Conservation (phyloP, 2,888 invertebrate genomes). For the Saturnia japonica region DNA sequence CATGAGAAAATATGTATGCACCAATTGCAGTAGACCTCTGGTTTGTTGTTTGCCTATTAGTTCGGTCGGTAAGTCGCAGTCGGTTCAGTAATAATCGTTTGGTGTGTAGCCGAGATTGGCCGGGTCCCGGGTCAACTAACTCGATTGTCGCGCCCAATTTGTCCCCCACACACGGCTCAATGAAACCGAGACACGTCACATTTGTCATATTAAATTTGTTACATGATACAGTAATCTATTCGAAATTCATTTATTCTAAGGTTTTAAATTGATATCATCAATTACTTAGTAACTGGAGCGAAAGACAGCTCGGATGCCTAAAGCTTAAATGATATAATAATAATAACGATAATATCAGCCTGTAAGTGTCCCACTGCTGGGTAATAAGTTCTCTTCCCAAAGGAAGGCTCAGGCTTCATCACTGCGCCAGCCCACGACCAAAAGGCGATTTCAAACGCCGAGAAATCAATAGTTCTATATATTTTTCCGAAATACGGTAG, state of each 20-base stretch:
- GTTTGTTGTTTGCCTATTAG: not conserved
- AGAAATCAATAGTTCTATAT: too few relatives aligned
- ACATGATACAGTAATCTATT: slow-evolving; percentile 27
- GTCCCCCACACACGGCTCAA: slow-evolving; percentile 58
- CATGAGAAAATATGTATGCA: not conserved
- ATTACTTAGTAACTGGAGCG: not conserved
- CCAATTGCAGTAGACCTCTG: not conserved
- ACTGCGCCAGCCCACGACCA: too few relatives aligned
- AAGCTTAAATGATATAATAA: too few relatives aligned
- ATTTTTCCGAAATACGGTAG: too few relatives aligned
- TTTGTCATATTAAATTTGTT: slow-evolving; percentile 42
- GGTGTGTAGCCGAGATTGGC: slow-evolving; percentile 55
- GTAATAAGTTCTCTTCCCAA: too few relatives aligned
- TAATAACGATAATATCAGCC: too few relatives aligned
- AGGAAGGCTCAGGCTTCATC: too few relatives aligned
- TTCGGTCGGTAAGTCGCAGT: slow-evolving; percentile 11
- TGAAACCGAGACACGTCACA: slow-evolving; percentile 52
- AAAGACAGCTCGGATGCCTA: not conserved
- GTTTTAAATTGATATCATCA: slow-evolving; percentile 4
- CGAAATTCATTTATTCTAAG: slow-evolving; percentile 29
- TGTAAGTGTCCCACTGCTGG: too few relatives aligned
- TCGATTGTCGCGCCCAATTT: slow-evolving; percentile 78
- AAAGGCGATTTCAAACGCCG: too few relatives aligned
- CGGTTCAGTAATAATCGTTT: slow-evolving; percentile 50
- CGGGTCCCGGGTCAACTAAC: slow-evolving; percentile 72